These are phyloP conservation scores for Notolabrus celidotus DNA, from an alignment of 2,797 vertebrate species.

Conservation along the genomic window DNA sequence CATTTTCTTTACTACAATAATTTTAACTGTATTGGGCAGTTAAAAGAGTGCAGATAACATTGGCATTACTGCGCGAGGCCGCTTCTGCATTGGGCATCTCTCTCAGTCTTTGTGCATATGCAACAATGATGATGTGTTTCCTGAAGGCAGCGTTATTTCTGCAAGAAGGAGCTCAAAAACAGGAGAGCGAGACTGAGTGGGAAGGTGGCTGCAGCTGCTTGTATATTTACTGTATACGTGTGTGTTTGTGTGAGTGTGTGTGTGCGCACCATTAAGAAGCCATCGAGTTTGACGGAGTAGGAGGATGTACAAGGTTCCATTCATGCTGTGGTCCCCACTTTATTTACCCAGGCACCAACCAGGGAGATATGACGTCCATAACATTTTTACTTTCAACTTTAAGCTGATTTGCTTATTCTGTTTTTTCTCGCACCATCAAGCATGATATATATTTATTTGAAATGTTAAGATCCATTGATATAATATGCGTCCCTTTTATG, in stretches of 20 bases:
- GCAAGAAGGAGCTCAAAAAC: slow-evolving; percentile 45
- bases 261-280: slow-evolving; percentile 58
- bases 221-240: slow-evolving; percentile 59
- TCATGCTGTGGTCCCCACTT: slow-evolving; percentile 68
- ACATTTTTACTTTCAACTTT: slow-evolving; percentile 64
- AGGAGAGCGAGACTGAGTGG: slow-evolving; percentile 40
- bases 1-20: slow-evolving; percentile 22
- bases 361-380: slow-evolving; percentile 68
- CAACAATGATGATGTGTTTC: slow-evolving; percentile 56
- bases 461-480: slow-evolving; percentile 12
- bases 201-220: slow-evolving; percentile 59
- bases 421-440: slow-evolving; percentile 17
- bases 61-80: slow-evolving; percentile 30
- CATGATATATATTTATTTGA: slow-evolving; percentile 11
- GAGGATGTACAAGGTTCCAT: slow-evolving; percentile 76
- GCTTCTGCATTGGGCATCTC: slow-evolving; percentile 34
- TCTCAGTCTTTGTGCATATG: slow-evolving; percentile 44
- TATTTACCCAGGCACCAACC: slow-evolving; percentile 69
- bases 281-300: slow-evolving; percentile 64
- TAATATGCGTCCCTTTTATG: slow-evolving; percentile 26
- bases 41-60: slow-evolving; percentile 29
- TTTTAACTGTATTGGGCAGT: slow-evolving; percentile 9
- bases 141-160: slow-evolving; percentile 66
- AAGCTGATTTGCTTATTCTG: slow-evolving; percentile 16
- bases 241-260: slow-evolving; percentile 15